phyloP scores from a whole-genome alignment of 2,113 vertebrate genomes.

The Rhineura floridana region DNA sequence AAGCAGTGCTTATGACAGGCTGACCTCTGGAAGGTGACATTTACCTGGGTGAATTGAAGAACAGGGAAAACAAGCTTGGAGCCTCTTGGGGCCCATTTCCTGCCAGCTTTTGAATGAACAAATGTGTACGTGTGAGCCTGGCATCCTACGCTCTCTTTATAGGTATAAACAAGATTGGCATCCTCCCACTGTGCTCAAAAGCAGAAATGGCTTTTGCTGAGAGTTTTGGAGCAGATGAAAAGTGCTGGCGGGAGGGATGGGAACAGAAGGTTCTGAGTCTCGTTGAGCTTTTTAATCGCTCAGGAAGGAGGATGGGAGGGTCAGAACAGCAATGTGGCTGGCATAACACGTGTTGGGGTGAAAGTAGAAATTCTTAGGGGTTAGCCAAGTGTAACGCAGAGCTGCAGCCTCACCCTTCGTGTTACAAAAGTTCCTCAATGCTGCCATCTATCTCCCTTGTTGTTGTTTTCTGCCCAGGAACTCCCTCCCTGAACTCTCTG shows the following conservation, averaged over 20 bases:
- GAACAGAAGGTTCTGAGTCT: constrained; percentile 58
- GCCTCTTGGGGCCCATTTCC: not conserved
- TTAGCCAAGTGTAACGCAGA: accelerated
- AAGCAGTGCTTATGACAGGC: not conserved
- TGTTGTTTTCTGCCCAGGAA: not conserved
- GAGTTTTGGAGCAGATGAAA: constrained; percentile 56
- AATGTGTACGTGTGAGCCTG: constrained; percentile 24
- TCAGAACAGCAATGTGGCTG: constrained; percentile 1
- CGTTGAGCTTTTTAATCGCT: constrained; percentile 52
- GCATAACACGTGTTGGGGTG: constrained; percentile 6
- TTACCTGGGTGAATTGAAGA: constrained; percentile 55
- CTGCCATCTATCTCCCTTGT: not conserved
- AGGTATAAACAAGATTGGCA: accelerated
- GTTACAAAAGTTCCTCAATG: accelerated
- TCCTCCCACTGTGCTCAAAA: constrained; percentile 25
- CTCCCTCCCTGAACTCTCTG: not conserved
- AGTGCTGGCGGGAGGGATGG: constrained; percentile 42
- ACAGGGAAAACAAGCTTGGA: constrained; percentile 10
- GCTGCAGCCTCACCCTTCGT: accelerated
- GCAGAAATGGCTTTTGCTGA: constrained; percentile 45
- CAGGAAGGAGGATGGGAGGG: not conserved
- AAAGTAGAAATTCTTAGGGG: not conserved
- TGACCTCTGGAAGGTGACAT: constrained; percentile 39
- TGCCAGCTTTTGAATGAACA: constrained; percentile 36
- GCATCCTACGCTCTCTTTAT: not conserved